Evolutionary conservation across 2,113 vertebrate species (phyloP), one percentile per base, ranked within the genome.

Genomic region (Sprattus sprattus): DNA sequence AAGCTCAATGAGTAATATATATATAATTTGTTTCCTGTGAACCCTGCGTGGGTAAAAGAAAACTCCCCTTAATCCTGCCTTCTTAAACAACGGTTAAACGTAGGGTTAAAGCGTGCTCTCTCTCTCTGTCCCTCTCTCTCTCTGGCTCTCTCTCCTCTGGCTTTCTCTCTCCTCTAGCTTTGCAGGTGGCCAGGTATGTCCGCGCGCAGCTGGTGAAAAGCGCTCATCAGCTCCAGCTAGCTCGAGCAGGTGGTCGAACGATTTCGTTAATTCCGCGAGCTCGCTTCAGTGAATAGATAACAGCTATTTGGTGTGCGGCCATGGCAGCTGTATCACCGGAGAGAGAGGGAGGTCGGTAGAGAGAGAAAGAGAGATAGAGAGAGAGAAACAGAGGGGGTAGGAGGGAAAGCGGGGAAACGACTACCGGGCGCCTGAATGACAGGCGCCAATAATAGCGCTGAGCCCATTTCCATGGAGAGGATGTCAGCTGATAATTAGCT

Each of bases 401-500:
- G 64, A 71, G 64, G 64, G 10, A 71, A 71, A 71, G 64, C 28
- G 64, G 13, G 64, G 64, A 71, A 71, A 71, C 25, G 64, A 28
- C n/a, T 32, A 32, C 64, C 10, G 64, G n/a, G 25, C 18, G 15
- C 32, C 50, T 52, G 57, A 86, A 80, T 83, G 78, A 80, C 67
- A 45, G 78, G 52, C 83, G 82, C 83, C 82, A 84, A 85, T 45
- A 7, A 86, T 32, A 80, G 85, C 52, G 85, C 60, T 1, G 22
- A 10, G 88, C 47, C 82, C 64, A 57, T 54, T 86, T 86, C 54
- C 45, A 71, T 39, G 81, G 57, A 87, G 86, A 25, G 49, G 67
- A 54, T 25, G 22, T 85, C 54, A 84, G 47, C 82, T 52, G 81
- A 87, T 88, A 84, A 90, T 89, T 89, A 84, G 81, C n/a, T 83